A percentile compares a stretch with the other conserved stretches of the same genome.
These are phyloP conservation scores for Liolophura sinensis DNA, from an alignment of 1,140 invertebrate species.

Conservation along the genomic window DNA sequence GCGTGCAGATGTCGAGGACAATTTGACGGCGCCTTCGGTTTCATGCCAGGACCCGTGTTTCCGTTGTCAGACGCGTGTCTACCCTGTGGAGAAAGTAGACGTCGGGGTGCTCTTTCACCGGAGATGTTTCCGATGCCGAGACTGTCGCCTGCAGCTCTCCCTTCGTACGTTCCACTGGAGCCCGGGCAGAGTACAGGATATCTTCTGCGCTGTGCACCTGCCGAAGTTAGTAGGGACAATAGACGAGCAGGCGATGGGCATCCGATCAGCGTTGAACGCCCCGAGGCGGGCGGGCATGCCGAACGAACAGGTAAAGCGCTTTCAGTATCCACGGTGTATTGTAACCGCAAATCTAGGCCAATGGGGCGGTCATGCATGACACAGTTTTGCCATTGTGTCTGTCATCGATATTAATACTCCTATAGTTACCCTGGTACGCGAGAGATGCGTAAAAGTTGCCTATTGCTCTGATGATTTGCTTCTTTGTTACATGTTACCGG, in stretches of 20 bases:
- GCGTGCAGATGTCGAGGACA: too few relatives aligned
- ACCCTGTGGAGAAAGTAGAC: conserved; percentile 53
- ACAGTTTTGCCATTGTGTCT: too few relatives aligned
- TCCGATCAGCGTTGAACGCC: conserved; percentile 47
- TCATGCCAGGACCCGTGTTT: conserved; percentile 38
- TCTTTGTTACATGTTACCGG: too few relatives aligned
- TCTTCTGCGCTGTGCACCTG: conserved; percentile 51
- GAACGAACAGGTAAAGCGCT: conserved; percentile 40
- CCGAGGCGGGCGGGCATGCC: conserved; percentile 34
- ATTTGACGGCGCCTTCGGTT: too few relatives aligned
- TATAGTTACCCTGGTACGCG: too few relatives aligned
- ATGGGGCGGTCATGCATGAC: too few relatives aligned
- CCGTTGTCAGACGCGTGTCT: conserved; percentile 50
- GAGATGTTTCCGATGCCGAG: conserved; percentile 49
- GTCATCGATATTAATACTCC: too few relatives aligned
- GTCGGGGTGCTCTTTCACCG: conserved; percentile 52
- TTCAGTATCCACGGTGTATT: background rate
- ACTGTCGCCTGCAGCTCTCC: conserved; percentile 47
- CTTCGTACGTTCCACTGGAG: conserved; percentile 50
- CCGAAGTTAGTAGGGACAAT: conserved; percentile 44
- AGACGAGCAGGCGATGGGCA: conserved; percentile 46
- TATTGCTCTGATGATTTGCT: too few relatives aligned
- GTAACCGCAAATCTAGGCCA: too few relatives aligned
- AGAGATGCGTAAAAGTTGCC: too few relatives aligned
- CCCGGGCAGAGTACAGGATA: conserved; percentile 42